A percentile compares a stretch with the other conserved stretches of the same genome.
Conservation (phyloP, 1,140 invertebrate species). For the Penaeus vannamei region DNA sequence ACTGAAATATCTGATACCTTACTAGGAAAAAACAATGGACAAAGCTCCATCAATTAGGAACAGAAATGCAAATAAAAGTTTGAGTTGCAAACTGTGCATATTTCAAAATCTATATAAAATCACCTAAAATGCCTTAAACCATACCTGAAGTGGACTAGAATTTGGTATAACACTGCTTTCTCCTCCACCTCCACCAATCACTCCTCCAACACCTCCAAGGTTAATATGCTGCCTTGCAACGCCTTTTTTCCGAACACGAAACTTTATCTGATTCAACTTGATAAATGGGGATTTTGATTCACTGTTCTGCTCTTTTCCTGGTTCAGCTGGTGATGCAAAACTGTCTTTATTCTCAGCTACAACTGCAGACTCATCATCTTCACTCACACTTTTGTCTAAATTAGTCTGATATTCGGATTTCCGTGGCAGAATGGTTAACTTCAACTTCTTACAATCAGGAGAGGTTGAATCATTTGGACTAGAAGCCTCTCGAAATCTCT, state of each 20-base stretch:
- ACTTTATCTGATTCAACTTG: constrained; percentile 47
- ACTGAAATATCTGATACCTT: no score
- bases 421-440: not conserved
- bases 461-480: not conserved
- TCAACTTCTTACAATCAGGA: not conserved
- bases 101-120: no score
- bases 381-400: not conserved
- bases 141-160: constrained; percentile 29
- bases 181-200: no score
- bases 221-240: not conserved
- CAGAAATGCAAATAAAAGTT: no score
- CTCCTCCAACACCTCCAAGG: not conserved
- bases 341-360: not conserved
- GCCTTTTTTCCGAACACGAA: constrained; percentile 39
- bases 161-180: not conserved
- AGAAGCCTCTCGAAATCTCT: constrained; percentile 29
- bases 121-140: no score
- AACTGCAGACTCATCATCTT: no score
- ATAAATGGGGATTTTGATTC: constrained; percentile 41
- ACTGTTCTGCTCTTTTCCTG: not conserved
- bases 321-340: not conserved
- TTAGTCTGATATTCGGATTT: not conserved
- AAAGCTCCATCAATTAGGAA: no score
- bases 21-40: no score
- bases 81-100: no score